These are phyloP conservation scores for Galleria mellonella DNA, from an alignment of 1,140 invertebrate genomes.

Conservation along the genomic window DNA sequence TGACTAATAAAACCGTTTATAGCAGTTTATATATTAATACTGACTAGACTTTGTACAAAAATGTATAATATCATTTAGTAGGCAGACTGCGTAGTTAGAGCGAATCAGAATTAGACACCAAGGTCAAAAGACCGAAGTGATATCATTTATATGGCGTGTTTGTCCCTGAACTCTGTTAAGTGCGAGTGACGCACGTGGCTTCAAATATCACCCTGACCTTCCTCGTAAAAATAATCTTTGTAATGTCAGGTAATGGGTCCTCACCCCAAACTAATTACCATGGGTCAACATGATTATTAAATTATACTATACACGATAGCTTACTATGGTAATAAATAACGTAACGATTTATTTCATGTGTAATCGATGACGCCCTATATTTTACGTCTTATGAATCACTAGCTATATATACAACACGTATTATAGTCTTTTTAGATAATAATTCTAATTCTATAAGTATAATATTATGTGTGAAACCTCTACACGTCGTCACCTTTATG, in stretches of 20 bases:
- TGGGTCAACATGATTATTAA: background rate
- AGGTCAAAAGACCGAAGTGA: conserved; percentile 51
- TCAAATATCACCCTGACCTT: conserved; percentile 44
- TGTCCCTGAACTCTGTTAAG: conserved; percentile 60
- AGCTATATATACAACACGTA: no score
- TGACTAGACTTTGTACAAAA: no score
- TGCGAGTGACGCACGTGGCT: conserved; percentile 57
- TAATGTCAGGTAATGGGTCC: conserved; percentile 24
- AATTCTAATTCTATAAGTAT: no score
- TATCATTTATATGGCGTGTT: conserved; percentile 61
- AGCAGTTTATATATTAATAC: no score
- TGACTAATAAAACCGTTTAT: no score
- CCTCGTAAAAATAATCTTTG: conserved; percentile 36
- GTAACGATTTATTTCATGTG: no score
- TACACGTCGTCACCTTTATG: no score
- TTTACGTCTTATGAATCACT: no score
- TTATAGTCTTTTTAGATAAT: no score
- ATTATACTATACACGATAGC: background rate
- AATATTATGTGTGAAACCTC: no score
- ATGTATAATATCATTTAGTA: conserved; percentile 30
- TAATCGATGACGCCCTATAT: no score
- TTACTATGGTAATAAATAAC: no score
- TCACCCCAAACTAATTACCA: conserved; percentile 9
- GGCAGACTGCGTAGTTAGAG: conserved; percentile 56
- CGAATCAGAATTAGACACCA: conserved; percentile 63